A percentile compares a stretch with the other conserved stretches of the same genome.
Conservation (phyloP, 2,113 vertebrate genomes). For the Hyla sarda region DNA sequence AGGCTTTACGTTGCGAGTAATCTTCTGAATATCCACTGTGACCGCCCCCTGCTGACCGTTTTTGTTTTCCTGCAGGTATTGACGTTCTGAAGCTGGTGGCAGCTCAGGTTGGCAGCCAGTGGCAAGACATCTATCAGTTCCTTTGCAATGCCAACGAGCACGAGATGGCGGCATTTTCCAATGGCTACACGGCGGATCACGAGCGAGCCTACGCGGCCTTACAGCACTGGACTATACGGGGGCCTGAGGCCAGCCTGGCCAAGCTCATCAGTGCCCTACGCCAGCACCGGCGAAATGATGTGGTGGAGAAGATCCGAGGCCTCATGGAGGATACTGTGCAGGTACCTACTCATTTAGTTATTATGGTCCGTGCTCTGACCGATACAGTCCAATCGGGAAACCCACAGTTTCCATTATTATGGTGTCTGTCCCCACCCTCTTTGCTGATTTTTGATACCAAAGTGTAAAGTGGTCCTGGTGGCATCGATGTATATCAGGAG, state of each 20-base stretch:
- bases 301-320: conserved; percentile 94
- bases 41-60: not conserved
- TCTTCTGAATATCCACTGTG: no score
- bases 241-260: conserved; percentile 92
- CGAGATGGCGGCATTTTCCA: conserved; percentile 92
- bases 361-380: not conserved
- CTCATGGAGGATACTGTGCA: conserved; percentile 94
- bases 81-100: conserved; percentile 95
- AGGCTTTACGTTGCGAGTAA: no score
- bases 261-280: conserved; percentile 93
- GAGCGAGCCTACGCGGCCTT: conserved; percentile 91
- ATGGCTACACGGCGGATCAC: conserved; percentile 84
- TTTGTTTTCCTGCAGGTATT: conserved; percentile 77
- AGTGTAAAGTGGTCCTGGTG: no score
- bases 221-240: conserved; percentile 95
- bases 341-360: conserved; percentile 69
- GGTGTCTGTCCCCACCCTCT: no score
- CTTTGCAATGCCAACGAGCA: conserved; percentile 90
- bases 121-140: conserved; percentile 93
- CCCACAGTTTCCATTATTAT: no score
- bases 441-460: no score
- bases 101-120: conserved; percentile 90
- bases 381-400: not conserved
- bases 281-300: conserved; percentile 89
- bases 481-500: no score